Percentiles rank a stretch among this genome's conserved stretches.
Conservation (phyloP, 2,888 invertebrate species). For the Sphinx pinastri region DNA sequence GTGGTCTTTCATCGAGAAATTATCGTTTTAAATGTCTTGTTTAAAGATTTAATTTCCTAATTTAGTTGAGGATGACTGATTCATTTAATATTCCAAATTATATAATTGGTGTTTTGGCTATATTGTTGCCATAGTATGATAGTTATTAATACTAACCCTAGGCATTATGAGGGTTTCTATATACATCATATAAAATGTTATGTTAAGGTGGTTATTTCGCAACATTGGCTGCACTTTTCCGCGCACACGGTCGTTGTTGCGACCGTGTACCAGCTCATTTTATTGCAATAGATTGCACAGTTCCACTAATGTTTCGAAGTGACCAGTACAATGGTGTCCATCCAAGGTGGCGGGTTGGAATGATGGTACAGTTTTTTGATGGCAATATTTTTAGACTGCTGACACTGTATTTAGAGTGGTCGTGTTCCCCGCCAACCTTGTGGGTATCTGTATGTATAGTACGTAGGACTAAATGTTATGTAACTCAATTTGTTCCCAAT, state of each 20-base stretch:
- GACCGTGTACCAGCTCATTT: neutral
- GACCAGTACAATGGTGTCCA: conserved; percentile 37
- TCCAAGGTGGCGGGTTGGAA: conserved; percentile 44
- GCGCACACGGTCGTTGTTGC: neutral
- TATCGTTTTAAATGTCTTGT: neutral
- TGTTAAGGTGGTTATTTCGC: conserved; percentile 25
- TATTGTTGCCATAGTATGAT: conserved; percentile 13
- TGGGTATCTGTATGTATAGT: conserved; percentile 26
- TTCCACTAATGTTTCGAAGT: conserved; percentile 13
- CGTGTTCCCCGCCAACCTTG: conserved; percentile 31
- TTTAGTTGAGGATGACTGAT: conserved; percentile 10
- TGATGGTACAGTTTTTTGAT: conserved; percentile 36
- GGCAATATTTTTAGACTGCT: neutral
- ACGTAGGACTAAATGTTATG: conserved; percentile 24
- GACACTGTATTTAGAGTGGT: neutral
- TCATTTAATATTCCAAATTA: conserved; percentile 1
- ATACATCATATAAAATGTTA: conserved; percentile 21
- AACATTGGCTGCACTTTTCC: neutral
- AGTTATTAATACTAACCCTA: conserved; percentile 18
- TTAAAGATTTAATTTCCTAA: neutral
- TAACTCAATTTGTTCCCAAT: conserved; percentile 19
- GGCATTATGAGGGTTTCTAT: conserved; percentile 23
- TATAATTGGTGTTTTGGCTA: conserved; percentile 22
- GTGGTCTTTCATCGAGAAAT: neutral
- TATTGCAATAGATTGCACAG: neutral